Percentiles rank a stretch among this genome's conserved stretches.
phyloP scores from a whole-genome alignment of 2,113 vertebrate species.

The Rhinichthys klamathensis region DNA sequence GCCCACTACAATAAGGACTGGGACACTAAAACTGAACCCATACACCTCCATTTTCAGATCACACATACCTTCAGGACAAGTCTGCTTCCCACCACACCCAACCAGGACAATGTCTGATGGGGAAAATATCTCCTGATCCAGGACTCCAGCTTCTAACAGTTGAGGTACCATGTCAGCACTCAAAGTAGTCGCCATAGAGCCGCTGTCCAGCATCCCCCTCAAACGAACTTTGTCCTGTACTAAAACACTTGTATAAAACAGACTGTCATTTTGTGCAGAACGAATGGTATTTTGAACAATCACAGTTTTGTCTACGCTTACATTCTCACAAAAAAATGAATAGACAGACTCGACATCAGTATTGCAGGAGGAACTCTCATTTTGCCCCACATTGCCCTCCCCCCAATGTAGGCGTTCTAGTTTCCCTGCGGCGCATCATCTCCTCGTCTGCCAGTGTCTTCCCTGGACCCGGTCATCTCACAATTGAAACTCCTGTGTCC shows the following conservation, averaged over 20 bases:
- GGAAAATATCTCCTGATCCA: background rate
- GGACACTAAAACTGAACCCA: no score
- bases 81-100: slow-evolving; percentile 9
- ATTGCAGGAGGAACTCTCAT: background rate
- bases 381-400: slow-evolving; percentile 31
- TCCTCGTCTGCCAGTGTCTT: background rate
- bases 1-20: no score
- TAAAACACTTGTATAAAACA: no score
- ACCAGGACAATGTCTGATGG: slow-evolving; percentile 18
- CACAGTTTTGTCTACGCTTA: no score
- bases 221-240: no score
- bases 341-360: background rate
- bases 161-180: background rate
- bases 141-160: background rate
- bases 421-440: background rate
- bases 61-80: background rate
- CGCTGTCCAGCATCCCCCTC: no score
- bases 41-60: background rate
- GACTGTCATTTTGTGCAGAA: no score
- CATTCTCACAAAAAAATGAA: background rate
- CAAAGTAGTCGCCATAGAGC: background rate
- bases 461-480: background rate
- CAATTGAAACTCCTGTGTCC: background rate
- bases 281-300: no score
- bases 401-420: slow-evolving; percentile 23